Evolutionary conservation across 2,113 vertebrate species (phyloP), one percentile per base, ranked within the genome.

Genomic region (Bucco capensis): DNA sequence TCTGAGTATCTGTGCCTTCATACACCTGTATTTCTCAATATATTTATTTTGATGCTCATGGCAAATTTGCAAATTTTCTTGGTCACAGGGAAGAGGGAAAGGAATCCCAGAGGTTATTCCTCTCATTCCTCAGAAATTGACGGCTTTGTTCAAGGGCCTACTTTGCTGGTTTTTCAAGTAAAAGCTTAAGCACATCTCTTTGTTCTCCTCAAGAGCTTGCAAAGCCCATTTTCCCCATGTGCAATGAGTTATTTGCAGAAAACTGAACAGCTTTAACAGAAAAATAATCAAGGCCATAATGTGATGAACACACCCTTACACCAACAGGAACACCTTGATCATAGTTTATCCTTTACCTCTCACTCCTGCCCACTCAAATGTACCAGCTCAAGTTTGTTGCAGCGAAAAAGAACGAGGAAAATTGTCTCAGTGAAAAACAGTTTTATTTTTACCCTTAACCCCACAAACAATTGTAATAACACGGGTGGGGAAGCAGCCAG

Each of bases 271-370:
- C 69, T 90, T 71, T 62, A 78, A 61, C 14, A 78, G 42, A 60
- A 49, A 25, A 56, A 69, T 83, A 64, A 64, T 54, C 44, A 81
- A 88, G 65, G 37, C 44, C 9, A 1, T 69, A 85, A 51, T 78
- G 74, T 78, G 69, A 81, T 69, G 53, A 86, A 67, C 70, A 37
- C 19, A 86, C 57, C 22, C 42, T 86, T 92, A 35, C 64, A 57
- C 61, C 15, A 37, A 86, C 93, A 95, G 81, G 69, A 65, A 83
- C 73, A 88, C 77, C 57, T 78, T 90, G 69, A 66, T 92, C 76
- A 8, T 92, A 64, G 44, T 75, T 83, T 0, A 3, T 90, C 57
- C 61, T 83, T 95, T 81, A 93, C 70, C 51, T 90, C 66, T 95
- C 38, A 51, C 53, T 93, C 31, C 73, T 78, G 53, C 77, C 77